Base-by-base conservation (phyloP, 2,797 vertebrate species). In the Triplophysa bombifrons region DNA sequence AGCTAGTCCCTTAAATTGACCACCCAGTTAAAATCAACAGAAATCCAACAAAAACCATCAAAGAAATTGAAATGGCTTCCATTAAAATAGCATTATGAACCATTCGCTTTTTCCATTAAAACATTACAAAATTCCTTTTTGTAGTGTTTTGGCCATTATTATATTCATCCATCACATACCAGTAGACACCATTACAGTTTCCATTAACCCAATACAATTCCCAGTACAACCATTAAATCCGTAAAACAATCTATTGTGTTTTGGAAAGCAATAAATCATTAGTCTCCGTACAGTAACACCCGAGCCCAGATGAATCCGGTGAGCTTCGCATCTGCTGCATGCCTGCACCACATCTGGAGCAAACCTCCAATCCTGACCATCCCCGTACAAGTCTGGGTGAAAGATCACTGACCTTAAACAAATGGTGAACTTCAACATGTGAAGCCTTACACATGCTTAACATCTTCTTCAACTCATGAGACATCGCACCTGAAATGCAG, bases 321-420 rank as follows among this genome's bases (percentile, higher is more conserved):
- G 30, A 64, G 14, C 6, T 10, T 25, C 22, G 22, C 27, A 51
- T 71, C 66, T 8, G 3, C 67, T 44, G 41, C 8, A 44, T 44
- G 41, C 41, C 41, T 25, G 5, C 16, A 63, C 3, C 20, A 72
- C 78, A 67, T 76, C 67, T 76, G 67, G 30, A 65, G 60, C 60
- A 66, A 65, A 13, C 11, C 44, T 41, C 9, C 14, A 46, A n/a
- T 38, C 25, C 51, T 72, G 7, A 8, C 12, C 16, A 65, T 55
- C 34, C 48, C 60, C 22, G 17, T 64, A 58, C 76, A 72, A 27
- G 64, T 41, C 20, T 3, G 9, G 22, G 27, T 25, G 61, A 51
- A 81, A 25, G 61, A 51, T 60, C 61, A 77, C 56, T 27, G 65
- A 70, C 58, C 51, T 71, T 48, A 50, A 72, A 77, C 44, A 73